phyloP scores from a whole-genome alignment of 2,797 vertebrate species.

The Lateolabrax maculatus region DNA sequence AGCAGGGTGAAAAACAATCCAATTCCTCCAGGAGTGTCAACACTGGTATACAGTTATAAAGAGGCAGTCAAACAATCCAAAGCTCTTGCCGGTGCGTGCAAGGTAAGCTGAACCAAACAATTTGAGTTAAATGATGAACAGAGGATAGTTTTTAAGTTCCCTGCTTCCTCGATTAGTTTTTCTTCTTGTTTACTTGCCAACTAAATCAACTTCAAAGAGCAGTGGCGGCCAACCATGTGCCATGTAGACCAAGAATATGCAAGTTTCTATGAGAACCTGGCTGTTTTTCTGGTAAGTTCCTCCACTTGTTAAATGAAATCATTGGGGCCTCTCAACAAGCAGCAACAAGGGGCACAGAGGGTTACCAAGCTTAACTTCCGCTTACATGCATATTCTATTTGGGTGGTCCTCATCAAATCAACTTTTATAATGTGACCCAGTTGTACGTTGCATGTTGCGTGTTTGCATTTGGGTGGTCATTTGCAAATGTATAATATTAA shows the following conservation, averaged over 20 bases:
- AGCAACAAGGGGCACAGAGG: not conserved
- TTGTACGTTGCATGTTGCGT: not conserved
- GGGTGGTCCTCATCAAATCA: not conserved
- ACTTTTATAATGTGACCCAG: not conserved
- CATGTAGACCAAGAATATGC: not conserved
- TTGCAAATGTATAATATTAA: not conserved
- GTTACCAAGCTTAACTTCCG: slow-evolving; percentile 10
- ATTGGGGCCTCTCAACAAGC: not conserved
- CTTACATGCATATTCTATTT: not conserved
- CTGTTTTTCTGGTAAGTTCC: not conserved
- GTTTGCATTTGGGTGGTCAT: slow-evolving; percentile 4
- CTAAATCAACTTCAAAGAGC: slow-evolving; percentile 28
- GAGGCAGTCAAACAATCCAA: slow-evolving; percentile 57
- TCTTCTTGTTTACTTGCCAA: slow-evolving; percentile 34
- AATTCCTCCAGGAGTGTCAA: slow-evolving; percentile 67
- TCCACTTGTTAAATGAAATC: slow-evolving; percentile 9
- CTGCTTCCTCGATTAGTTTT: slow-evolving; percentile 33
- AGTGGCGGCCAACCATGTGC: not conserved
- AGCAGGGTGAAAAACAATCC: slow-evolving; percentile 74
- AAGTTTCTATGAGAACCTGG: not conserved
- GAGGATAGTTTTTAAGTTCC: slow-evolving; percentile 29
- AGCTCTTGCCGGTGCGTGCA: slow-evolving; percentile 45
- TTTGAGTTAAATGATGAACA: slow-evolving; percentile 59
- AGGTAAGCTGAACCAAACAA: slow-evolving; percentile 54
- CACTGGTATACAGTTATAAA: slow-evolving; percentile 59